Conservation (phyloP, 1,140 invertebrate genomes). For the Zaprionus ornatus region DNA sequence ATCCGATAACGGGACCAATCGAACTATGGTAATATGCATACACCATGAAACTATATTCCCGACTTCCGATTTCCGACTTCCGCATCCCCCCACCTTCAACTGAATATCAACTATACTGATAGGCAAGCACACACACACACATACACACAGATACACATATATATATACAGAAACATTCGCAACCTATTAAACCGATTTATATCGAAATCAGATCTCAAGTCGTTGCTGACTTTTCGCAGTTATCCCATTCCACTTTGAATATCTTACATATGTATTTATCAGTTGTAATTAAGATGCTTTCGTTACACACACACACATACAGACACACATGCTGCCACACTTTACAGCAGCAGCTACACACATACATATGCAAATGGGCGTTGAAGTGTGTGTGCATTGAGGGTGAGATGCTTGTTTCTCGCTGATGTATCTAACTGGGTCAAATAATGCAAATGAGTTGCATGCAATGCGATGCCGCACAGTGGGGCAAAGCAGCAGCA, state of each 20-base stretch:
- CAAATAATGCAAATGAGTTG: conserved; percentile 65
- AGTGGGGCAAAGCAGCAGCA: conserved; percentile 31
- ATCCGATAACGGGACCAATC: conserved; percentile 83
- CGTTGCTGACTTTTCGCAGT: background rate
- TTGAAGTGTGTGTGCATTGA: conserved; percentile 18
- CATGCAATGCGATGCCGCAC: conserved; percentile 32
- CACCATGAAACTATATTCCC: conserved; percentile 10
- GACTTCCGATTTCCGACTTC: background rate
- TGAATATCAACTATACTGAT: background rate
- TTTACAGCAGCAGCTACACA: background rate
- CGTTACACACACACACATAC: conserved; percentile 4
- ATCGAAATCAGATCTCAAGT: background rate
- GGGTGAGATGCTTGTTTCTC: conserved; percentile 44
- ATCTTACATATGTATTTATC: conserved; percentile 2
- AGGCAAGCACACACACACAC: conserved; percentile 7
- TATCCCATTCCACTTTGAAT: background rate
- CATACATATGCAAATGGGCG: conserved; percentile 5
- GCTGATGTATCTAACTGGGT: conserved; percentile 62
- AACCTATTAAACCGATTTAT: background rate
- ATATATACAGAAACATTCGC: background rate
- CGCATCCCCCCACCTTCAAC: background rate
- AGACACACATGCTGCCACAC: background rate
- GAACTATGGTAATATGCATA: conserved; percentile 80
- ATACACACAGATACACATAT: background rate
- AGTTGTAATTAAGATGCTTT: conserved; percentile 23